phyloP scores from a whole-genome alignment of 1,140 invertebrate genomes.

The Metopolophium dirhodum region DNA sequence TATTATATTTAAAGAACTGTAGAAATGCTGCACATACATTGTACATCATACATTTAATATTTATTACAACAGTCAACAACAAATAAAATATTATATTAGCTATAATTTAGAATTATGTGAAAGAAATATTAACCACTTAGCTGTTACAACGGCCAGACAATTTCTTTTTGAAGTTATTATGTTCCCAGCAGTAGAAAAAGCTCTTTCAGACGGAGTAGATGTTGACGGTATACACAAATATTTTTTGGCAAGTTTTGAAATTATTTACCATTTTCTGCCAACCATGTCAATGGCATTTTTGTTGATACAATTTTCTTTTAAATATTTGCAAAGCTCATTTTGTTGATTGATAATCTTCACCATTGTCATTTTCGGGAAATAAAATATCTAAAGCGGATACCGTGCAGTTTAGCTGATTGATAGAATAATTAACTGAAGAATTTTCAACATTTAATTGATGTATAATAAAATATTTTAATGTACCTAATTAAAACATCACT shows the following conservation, averaged over 20 bases:
- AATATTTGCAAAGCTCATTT: not conserved
- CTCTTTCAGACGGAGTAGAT: not conserved
- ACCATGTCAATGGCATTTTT: slow-evolving; percentile 24
- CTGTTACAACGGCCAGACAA: not conserved
- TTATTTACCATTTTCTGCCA: not conserved
- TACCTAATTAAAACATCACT: not conserved
- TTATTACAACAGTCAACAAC: slow-evolving; percentile 32
- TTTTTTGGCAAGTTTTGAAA: slow-evolving; percentile 36
- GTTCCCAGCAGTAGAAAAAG: slow-evolving; percentile 22
- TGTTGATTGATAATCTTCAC: slow-evolving; percentile 28
- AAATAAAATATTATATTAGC: slow-evolving; percentile 21
- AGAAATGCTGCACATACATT: slow-evolving; percentile 7
- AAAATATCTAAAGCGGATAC: slow-evolving; percentile 22
- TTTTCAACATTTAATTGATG: slow-evolving; percentile 25
- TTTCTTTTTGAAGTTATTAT: slow-evolving; percentile 19
- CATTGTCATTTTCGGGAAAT: not conserved
- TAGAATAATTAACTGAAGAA: slow-evolving; percentile 26
- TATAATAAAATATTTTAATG: slow-evolving; percentile 27
- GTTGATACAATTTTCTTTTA: slow-evolving; percentile 16
- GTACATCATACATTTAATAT: slow-evolving; percentile 31
- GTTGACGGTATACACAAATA: slow-evolving; percentile 27
- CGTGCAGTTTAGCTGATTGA: slow-evolving; percentile 7
- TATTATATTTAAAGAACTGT: slow-evolving; percentile 32
- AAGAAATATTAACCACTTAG: not conserved
- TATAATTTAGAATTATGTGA: slow-evolving; percentile 34